Conservation (phyloP, 1,140 invertebrate species). For the Cydia strobilella region DNA sequence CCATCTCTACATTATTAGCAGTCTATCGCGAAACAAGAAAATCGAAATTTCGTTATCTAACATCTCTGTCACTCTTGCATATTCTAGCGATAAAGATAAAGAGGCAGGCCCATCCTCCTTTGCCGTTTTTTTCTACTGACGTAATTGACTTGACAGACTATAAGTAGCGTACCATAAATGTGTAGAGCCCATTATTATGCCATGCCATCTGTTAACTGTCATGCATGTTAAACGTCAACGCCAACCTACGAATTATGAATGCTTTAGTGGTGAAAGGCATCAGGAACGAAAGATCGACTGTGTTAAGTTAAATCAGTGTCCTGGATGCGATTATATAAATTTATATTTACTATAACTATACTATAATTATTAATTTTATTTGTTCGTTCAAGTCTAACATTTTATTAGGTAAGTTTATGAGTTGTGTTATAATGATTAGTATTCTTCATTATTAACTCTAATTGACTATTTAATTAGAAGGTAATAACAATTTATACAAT, state of each 20-base stretch:
- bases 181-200: too few species aligned
- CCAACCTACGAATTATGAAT: not conserved
- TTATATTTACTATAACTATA: conserved; percentile 16
- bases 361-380: too few species aligned
- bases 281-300: not conserved
- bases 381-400: too few species aligned
- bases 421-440: not conserved
- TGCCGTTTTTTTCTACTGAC: too few species aligned
- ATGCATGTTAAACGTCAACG: not conserved
- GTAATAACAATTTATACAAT: not conserved
- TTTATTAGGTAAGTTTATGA: conserved; percentile 10
- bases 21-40: too few species aligned
- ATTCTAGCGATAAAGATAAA: too few species aligned
- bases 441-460: not conserved
- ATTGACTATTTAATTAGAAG: not conserved
- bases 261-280: conserved; percentile 27
- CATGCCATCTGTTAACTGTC: not conserved
- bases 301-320: conserved; percentile 3
- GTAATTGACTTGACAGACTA: too few species aligned
- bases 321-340: conserved; percentile 27
- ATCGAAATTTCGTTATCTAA: too few species aligned
- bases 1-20: too few species aligned
- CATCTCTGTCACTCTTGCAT: too few species aligned
- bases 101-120: too few species aligned
- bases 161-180: too few species aligned